Base-by-base conservation (phyloP, 2,888 invertebrate species). In the Leptopilina syphax region DNA sequence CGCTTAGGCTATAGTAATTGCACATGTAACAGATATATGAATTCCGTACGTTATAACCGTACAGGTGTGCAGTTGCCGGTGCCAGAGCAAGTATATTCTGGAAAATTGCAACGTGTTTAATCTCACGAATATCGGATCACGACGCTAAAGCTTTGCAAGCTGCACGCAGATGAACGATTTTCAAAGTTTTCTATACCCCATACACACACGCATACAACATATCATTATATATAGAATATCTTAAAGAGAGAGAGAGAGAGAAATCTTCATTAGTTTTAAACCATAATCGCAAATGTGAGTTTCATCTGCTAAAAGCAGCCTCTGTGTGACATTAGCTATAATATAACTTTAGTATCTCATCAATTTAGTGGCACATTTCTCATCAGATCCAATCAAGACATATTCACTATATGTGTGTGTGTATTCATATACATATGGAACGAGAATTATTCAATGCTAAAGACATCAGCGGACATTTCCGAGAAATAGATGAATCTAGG, bases 271-370 rank as follows among this genome's bases (percentile, higher is more conserved):
- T 80, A 79, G 80, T 80, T 82, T 54, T 73, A 18, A 82, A 79
- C 79, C 68, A 80, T 47, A 47, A 8, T 83, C 80, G 81, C 80
- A 81, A 78, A 76, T 77, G 73, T 67, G 65, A 47, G 77, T 77
- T 79, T 79, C 63, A 76, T 68, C 47, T 79, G 41, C 82, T 80
- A 83, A 81, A 79, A 81, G 80, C 80, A 79, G 76, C 78, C 41
- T 41, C 41, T 47, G 83, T 79, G 66, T 57, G 67, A 67, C 41
- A 63, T 60, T 67, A 79, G 79, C 78, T 80, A 76, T 68, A 81
- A 80, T 60, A 41, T 41, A 41, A 18, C 18, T 41, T 41, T 5
- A 63, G 78, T 54, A 76, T 41, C 80, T 77, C 80, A 73, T 81
- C 78, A 77, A 77, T 80, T 79, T 65, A 67, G 76, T 78, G 81